Percentiles rank a stretch among this genome's conserved stretches.
phyloP scores from a whole-genome alignment of 2,113 vertebrate genomes.

The Trachemys scripta region DNA sequence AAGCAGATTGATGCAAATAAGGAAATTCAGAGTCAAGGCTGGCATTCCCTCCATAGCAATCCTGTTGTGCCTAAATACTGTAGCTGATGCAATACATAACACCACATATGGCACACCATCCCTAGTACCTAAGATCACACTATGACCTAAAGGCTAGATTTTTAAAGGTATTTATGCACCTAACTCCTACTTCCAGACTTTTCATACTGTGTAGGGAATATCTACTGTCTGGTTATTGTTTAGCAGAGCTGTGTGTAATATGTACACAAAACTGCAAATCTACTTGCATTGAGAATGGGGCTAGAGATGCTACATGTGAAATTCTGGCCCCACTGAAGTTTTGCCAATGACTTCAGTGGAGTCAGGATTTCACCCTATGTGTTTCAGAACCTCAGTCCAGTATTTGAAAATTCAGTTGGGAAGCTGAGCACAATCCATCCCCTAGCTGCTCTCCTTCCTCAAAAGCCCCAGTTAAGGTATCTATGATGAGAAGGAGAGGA shows the following conservation, averaged over 20 bases:
- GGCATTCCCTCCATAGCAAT: not conserved
- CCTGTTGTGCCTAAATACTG: not conserved
- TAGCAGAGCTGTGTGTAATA: not conserved
- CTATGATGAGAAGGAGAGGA: not conserved
- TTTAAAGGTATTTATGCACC: not conserved
- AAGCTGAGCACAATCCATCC: not conserved
- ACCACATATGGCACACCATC: not conserved
- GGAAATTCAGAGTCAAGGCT: not conserved
- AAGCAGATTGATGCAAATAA: not conserved
- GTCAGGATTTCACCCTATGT: not conserved
- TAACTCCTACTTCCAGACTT: not conserved
- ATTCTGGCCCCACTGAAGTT: not conserved
- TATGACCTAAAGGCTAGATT: not conserved
- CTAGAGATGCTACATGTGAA: not conserved
- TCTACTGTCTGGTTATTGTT: not conserved
- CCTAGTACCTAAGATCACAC: not conserved
- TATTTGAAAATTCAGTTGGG: not conserved
- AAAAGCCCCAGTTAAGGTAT: not conserved
- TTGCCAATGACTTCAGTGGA: not conserved
- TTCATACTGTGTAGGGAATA: not conserved
- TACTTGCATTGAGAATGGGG: not conserved
- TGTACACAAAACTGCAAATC: not conserved
- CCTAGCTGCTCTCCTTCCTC: not conserved
- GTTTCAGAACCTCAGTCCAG: not conserved
- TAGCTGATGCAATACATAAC: not conserved